Conservation (phyloP, 2,888 invertebrate genomes). For the Yponomeuta malinellus region DNA sequence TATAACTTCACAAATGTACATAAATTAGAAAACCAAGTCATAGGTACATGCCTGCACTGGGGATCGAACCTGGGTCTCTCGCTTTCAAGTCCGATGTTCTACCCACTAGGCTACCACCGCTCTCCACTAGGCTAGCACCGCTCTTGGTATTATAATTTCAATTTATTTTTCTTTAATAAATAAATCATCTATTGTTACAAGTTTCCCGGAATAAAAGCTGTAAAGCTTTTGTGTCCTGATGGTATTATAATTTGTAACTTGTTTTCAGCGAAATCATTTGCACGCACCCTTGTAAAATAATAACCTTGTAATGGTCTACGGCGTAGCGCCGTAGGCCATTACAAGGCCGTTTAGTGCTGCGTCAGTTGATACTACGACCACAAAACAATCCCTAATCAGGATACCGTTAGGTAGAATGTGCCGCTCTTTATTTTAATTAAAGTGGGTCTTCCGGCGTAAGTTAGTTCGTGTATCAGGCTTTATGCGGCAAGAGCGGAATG, state of each 20-base stretch:
- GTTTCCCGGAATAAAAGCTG: no score
- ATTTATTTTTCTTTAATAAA: no score
- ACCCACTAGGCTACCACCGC: no score
- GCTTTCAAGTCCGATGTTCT: no score
- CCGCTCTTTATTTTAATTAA: not conserved
- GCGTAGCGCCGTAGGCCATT: not conserved
- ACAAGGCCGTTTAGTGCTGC: not conserved
- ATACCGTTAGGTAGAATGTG: not conserved
- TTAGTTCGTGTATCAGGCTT: not conserved
- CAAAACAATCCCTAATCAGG: not conserved
- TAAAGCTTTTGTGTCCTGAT: not conserved
- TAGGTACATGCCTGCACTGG: no score
- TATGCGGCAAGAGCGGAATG: not conserved
- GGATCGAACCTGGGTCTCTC: no score
- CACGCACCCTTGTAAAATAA: not conserved
- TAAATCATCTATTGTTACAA: no score
- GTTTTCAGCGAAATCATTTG: not conserved
- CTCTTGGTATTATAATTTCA: no score
- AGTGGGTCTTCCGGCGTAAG: not conserved
- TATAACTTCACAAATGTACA: no score
- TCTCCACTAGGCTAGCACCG: no score
- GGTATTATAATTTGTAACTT: not conserved
- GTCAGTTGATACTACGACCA: not conserved
- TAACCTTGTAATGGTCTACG: not conserved
- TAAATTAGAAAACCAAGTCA: no score